Evolutionary conservation across 2,888 invertebrate species (phyloP).

Genomic region (Lepeophtheirus nordmannii): DNA sequence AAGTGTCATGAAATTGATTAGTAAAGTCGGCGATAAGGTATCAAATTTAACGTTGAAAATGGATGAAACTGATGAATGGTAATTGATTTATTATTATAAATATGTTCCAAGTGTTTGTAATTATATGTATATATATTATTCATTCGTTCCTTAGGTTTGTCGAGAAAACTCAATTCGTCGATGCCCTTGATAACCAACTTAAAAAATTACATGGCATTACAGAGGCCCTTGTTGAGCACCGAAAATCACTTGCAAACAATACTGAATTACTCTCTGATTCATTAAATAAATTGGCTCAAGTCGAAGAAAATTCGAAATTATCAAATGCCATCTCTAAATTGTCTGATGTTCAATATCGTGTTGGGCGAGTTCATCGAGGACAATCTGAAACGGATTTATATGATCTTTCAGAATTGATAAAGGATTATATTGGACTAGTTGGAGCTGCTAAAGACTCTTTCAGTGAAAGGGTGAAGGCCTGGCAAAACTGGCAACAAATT

Average conservation of each 20-base stretch:
- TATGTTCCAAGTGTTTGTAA: not conserved
- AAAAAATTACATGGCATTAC: constrained; percentile 70
- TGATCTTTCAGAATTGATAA: constrained; percentile 78
- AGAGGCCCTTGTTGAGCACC: constrained; percentile 67
- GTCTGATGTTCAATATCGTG: constrained; percentile 67
- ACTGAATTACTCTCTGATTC: constrained; percentile 50
- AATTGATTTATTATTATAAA: too few species aligned
- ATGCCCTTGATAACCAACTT: constrained; percentile 72
- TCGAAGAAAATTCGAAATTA: constrained; percentile 79
- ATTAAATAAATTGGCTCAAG: constrained; percentile 65
- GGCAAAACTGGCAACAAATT: constrained; percentile 93
- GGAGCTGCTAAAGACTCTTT: constrained; percentile 65
- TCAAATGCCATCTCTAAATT: constrained; percentile 76
- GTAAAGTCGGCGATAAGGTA: constrained; percentile 89
- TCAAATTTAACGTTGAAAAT: constrained; percentile 96
- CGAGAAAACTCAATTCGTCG: constrained; percentile 78
- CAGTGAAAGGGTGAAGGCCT: constrained; percentile 57
- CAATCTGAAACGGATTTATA: constrained; percentile 51
- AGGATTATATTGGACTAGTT: constrained; percentile 81
- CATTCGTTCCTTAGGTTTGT: constrained; percentile 56
- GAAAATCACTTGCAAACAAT: constrained; percentile 61
- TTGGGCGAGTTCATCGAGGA: constrained; percentile 12
- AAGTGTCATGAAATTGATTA: constrained; percentile 81
- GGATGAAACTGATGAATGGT: constrained; percentile 92
- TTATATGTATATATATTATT: not conserved